phyloP scores from a whole-genome alignment of 2,888 invertebrate species.

The Dynastes hyllus region DNA sequence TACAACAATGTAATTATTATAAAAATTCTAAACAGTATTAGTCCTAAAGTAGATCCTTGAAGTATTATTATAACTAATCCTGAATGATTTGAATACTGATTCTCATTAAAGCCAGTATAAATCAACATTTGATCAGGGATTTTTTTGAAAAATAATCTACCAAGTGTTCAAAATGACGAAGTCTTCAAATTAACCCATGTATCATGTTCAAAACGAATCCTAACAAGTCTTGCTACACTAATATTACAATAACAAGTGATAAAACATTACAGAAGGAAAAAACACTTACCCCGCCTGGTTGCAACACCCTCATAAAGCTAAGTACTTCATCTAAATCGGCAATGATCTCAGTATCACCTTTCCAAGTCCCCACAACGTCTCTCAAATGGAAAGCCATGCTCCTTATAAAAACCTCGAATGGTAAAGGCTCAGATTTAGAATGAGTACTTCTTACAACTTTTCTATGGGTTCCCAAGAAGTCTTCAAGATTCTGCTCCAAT shows the following conservation, averaged over 20 bases:
- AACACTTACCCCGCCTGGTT: constrained; percentile 62
- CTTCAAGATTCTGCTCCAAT: constrained; percentile 60
- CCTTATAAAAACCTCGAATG: constrained; percentile 55
- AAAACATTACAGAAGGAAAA: no score
- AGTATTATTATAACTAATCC: neutral
- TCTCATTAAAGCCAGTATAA: no score
- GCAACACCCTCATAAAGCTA: constrained; percentile 61
- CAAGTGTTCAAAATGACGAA: no score
- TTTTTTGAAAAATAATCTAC: no score
- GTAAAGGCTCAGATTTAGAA: constrained; percentile 37
- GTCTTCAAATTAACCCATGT: no score
- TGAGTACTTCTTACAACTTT: constrained; percentile 11
- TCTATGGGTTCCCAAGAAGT: constrained; percentile 40
- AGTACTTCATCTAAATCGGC: constrained; percentile 51
- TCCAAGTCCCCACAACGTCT: constrained; percentile 51
- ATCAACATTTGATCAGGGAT: no score
- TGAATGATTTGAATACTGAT: no score
- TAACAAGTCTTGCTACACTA: no score
- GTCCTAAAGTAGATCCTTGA: neutral
- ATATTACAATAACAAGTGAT: no score
- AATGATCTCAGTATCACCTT: constrained; percentile 49
- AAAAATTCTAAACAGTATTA: constrained; percentile 1
- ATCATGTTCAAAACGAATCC: no score
- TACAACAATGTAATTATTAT: neutral
- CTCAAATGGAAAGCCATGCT: constrained; percentile 54